Conservation (phyloP, 2,797 vertebrate species). For the Falco berigora region DNA sequence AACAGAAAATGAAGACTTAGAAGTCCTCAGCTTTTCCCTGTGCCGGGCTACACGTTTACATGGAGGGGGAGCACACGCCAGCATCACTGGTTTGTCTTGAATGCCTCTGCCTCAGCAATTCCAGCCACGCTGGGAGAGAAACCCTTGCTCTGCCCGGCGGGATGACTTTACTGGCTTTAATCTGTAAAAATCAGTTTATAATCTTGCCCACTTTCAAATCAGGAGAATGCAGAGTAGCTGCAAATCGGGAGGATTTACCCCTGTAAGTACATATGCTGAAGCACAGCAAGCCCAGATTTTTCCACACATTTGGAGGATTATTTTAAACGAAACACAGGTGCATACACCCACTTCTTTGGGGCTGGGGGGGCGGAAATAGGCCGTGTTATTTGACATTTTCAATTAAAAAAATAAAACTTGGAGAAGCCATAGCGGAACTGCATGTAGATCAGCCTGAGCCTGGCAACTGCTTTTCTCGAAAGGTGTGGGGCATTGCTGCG, state of each 20-base stretch:
- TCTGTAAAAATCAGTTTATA: background rate
- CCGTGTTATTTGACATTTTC: slow-evolving; percentile 12
- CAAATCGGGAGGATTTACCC: background rate
- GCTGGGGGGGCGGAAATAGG: accelerated
- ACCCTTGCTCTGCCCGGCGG: background rate
- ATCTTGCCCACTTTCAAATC: background rate
- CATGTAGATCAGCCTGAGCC: background rate
- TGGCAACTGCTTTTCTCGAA: background rate
- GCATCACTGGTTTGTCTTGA: accelerated
- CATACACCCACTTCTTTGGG: background rate
- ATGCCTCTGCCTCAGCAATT: background rate
- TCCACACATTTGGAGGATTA: background rate
- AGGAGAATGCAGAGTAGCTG: background rate
- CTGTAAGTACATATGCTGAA: background rate
- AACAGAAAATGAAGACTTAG: background rate
- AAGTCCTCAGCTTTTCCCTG: background rate
- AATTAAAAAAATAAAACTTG: background rate
- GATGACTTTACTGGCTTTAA: background rate
- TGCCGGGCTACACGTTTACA: accelerated
- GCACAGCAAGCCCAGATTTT: background rate
- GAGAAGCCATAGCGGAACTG: background rate
- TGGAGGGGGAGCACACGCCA: accelerated
- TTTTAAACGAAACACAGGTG: slow-evolving; percentile 21
- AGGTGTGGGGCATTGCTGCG: accelerated
- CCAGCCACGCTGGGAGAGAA: background rate